Conservation (phyloP, 2,888 invertebrate genomes). For the Drosophila paranaensis region DNA sequence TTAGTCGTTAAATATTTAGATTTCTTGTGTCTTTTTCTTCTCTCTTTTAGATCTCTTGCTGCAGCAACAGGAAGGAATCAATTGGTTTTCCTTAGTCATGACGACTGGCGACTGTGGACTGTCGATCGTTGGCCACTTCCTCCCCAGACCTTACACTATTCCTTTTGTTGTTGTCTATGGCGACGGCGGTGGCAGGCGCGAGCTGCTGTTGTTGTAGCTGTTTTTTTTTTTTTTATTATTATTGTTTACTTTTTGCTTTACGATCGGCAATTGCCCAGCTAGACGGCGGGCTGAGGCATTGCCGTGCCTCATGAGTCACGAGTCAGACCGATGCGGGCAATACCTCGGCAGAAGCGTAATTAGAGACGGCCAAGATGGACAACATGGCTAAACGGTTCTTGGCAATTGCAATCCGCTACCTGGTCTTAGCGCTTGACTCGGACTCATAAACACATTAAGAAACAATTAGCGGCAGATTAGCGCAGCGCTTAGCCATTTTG, state of each 20-base stretch:
- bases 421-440: slow-evolving; percentile 18
- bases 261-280: slow-evolving; percentile 53
- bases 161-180: slow-evolving; percentile 61
- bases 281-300: slow-evolving; percentile 27
- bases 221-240: slow-evolving; percentile 15
- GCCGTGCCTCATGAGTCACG: slow-evolving; percentile 56
- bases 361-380: slow-evolving; percentile 29
- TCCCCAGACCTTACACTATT: slow-evolving; percentile 51
- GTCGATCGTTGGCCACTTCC: slow-evolving; percentile 55
- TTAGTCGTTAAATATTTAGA: slow-evolving; percentile 80
- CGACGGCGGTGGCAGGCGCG: slow-evolving; percentile 35
- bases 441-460: slow-evolving; percentile 69
- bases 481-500: slow-evolving; percentile 37
- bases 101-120: slow-evolving; percentile 30
- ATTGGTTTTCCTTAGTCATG: slow-evolving; percentile 77
- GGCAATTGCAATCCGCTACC: slow-evolving; percentile 19
- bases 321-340: slow-evolving; percentile 51
- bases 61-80: slow-evolving; percentile 74
- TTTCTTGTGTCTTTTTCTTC: slow-evolving; percentile 43
- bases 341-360: slow-evolving; percentile 33
- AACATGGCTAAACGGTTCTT: slow-evolving; percentile 36
- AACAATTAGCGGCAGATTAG: slow-evolving; percentile 76
- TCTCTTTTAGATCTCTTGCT: neutral
- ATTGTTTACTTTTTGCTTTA: slow-evolving; percentile 54
- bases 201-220: slow-evolving; percentile 40